phyloP scores from a whole-genome alignment of 2,888 invertebrate genomes.

The Metalampra italica region DNA sequence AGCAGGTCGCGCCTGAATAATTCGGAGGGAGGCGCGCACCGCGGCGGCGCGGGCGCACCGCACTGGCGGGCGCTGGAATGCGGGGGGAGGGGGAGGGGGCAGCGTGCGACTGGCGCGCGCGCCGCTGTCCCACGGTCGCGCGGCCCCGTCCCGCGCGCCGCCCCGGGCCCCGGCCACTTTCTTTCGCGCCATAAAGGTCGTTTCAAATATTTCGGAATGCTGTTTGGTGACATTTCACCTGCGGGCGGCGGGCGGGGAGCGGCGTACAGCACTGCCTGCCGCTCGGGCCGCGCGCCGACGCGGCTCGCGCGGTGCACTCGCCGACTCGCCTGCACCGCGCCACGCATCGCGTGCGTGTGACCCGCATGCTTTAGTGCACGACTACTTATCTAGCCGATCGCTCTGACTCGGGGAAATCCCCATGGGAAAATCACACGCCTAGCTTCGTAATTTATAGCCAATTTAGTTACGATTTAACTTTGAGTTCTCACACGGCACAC shows the following conservation, averaged over 20 bases:
- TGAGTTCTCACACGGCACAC: not conserved
- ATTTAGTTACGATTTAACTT: not conserved
- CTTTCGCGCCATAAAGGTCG: conserved; percentile 79
- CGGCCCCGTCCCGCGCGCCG: conserved; percentile 68
- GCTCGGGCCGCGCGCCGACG: conserved; percentile 20
- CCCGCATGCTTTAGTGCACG: not conserved
- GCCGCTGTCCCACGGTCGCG: conserved; percentile 84
- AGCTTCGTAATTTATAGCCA: not conserved
- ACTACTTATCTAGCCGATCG: no score
- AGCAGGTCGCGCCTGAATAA: conserved; percentile 71
- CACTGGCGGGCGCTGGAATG: conserved; percentile 46
- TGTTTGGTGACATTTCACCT: conserved; percentile 77
- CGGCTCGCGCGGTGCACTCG: conserved; percentile 7
- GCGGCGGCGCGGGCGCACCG: conserved; percentile 49
- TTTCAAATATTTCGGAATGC: conserved; percentile 79
- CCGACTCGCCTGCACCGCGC: conserved; percentile 11
- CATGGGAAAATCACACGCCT: not conserved
- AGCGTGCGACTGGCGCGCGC: conserved; percentile 76
- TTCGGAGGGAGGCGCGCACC: conserved; percentile 73
- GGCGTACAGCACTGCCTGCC: conserved; percentile 30
- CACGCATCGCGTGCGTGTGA: not conserved
- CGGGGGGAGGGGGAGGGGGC: conserved; percentile 51
- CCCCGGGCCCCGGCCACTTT: conserved; percentile 63
- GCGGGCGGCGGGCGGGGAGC: conserved; percentile 49
- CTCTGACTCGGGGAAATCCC: not conserved